Evolutionary conservation across 2,888 invertebrate genomes (phyloP), one percentile per base, ranked within the genome.

Genomic region (Trisateles emortualis): DNA sequence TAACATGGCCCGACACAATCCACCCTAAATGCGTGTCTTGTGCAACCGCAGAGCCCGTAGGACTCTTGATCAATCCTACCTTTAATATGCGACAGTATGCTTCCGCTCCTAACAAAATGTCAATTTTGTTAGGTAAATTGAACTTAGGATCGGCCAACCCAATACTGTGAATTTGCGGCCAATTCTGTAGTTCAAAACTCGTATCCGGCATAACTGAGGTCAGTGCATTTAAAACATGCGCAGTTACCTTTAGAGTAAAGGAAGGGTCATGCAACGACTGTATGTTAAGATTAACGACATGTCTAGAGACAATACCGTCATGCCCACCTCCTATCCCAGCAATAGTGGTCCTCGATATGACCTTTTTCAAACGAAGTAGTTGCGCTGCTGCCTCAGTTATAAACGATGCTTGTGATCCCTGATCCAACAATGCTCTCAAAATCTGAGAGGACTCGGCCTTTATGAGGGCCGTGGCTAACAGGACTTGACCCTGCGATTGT

Each of bases 401-500:
- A 13, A 14, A 14, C 19, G 10, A 6, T 4, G 5, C 14, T 14
- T 5, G 38, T 38, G 3, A 38, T 19, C 24, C 24, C 8, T 24
- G 24, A 8, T 24, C 24, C 8, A 24, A 24, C 24, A 24, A 24
- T 24, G 24, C 36, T 30, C 29, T 36, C 11, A 46, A 42, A 36
- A 38, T 6, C 5, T 38, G 36, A 43, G 30, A 32, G 14, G 30
- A 29, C n/a, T 39, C 39, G 13, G 43, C 39, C 13, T 26, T 43
- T 13, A 38, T 22, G 0, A 50, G n/a, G 9, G 43, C 50, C 14
- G 50, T 51, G 22, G 50, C 44, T 44, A 51, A 33, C 17, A 51
- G 39, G 0, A 51, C 51, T 33, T 44, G 44, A 22, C 40, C 33
- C 13, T 35, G 33, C 0, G n/a, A 33, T 30, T 29, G 33, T 29